Evolutionary conservation across 2,797 vertebrate genomes (phyloP), one percentile per base, ranked within the genome.

Genomic region (Danio albolineatus): DNA sequence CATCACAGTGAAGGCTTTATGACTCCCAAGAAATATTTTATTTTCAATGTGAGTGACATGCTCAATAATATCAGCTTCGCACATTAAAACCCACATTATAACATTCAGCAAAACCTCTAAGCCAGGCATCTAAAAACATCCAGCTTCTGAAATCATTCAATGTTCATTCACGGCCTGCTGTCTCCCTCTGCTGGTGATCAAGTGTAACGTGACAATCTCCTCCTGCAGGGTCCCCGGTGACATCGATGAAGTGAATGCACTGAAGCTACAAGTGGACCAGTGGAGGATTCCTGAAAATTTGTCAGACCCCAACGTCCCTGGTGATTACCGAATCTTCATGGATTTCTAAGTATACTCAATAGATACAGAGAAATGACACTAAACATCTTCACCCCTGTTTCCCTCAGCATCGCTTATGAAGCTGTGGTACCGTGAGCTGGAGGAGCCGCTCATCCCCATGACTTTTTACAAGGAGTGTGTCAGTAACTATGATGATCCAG

Each of bases 241-340:
- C 88, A 97, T 97, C 6, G 96, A 97, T 84, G 96, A 97, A 86
- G 96, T 97, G 73, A 97, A 97, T 46, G 96, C 95, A 0, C 56
- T 97, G 88, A 97, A 97, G 90, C 90, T 97, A 69, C 96, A 97
- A 76, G 96, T 97, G 57, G 96, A 97, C 86, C 96, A 96, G 88
- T 97, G 96, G 96, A 95, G 94, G 84, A 96, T 97, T 83, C 96
- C 96, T 9, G 94, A 94, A 54, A 91, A 93, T 79, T 94, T 97
- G 21, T 95, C 95, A 5, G 96, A 97, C 86, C 96, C 96, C 49
- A 97, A 96, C 62, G 90, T 97, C 75, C 96, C 96, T 82, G 96
- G 96, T 97, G 89, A 13, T 85, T 41, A 46, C 38, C 49, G 43
- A 10, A 60, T 62, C 16, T 61, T 19, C 28, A 38, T 77, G 49